Percentiles rank a stretch among this genome's conserved stretches.
phyloP scores from a whole-genome alignment of 2,113 vertebrate species.

The Eidolon helvum region DNA sequence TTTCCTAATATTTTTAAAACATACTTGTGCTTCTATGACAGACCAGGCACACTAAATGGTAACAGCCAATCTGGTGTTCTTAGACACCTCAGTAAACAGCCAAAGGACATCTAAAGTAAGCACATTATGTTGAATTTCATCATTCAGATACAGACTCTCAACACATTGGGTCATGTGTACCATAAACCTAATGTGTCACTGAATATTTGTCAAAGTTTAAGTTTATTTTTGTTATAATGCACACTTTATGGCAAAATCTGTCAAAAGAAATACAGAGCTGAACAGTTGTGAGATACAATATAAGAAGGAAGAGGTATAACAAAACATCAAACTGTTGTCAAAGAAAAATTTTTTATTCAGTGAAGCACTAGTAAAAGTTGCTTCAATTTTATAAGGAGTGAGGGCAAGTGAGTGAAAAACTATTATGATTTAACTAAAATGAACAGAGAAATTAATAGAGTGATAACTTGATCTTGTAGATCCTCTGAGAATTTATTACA shows the following conservation, averaged over 20 bases:
- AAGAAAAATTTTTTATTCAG: background rate
- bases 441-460: background rate
- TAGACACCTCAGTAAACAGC: background rate
- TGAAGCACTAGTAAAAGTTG: background rate
- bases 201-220: background rate
- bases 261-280: background rate
- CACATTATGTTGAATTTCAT: background rate
- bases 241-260: background rate
- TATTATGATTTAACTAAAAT: background rate
- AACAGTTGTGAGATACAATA: background rate
- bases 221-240: background rate
- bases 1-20: background rate
- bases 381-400: background rate
- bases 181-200: background rate
- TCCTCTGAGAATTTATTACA: background rate
- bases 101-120: background rate
- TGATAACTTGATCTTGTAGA: background rate
- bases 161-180: background rate
- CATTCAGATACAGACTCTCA: background rate
- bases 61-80: background rate
- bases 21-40: background rate
- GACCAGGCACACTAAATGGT: background rate
- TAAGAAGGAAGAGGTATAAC: background rate
- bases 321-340: background rate
- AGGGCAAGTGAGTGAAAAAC: background rate